These are phyloP conservation scores for Plemyria rubiginata DNA, from an alignment of 2,888 invertebrate genomes.

Conservation along the genomic window DNA sequence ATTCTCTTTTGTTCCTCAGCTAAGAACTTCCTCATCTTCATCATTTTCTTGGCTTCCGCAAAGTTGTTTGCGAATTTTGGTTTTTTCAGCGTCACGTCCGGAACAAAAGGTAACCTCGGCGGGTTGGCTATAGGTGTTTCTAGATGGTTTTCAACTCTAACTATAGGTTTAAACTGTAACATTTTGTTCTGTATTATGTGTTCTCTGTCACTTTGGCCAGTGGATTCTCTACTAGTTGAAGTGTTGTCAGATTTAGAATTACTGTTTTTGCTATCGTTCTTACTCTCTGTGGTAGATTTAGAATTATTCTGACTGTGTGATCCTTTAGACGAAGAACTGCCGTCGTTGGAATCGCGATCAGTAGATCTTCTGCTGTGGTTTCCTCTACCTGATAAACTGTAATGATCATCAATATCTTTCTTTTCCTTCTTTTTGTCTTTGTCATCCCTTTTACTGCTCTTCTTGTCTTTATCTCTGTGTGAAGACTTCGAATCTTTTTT, in stretches of 20 bases:
- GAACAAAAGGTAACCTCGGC: constrained; percentile 71
- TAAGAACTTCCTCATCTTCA: constrained; percentile 87
- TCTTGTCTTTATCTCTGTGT: constrained; percentile 73
- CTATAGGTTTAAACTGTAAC: constrained; percentile 60
- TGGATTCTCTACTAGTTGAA: constrained; percentile 78
- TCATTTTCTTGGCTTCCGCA: constrained; percentile 86
- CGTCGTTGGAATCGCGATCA: constrained; percentile 92
- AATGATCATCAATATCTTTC: constrained; percentile 89
- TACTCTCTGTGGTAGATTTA: constrained; percentile 65
- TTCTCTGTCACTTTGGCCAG: constrained; percentile 82
- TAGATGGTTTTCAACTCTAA: constrained; percentile 72
- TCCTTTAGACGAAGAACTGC: constrained; percentile 82
- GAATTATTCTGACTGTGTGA: constrained; percentile 66
- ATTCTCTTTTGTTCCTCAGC: constrained; percentile 85
- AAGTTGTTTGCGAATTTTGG: constrained; percentile 89
- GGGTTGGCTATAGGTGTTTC: constrained; percentile 68
- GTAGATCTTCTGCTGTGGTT: constrained; percentile 89
- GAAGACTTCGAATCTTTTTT: constrained; percentile 68
- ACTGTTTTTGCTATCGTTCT: constrained; percentile 71
- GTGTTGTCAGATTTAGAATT: constrained; percentile 76
- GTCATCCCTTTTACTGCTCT: constrained; percentile 70
- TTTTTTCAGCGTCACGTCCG: constrained; percentile 85
- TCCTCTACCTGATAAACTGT: constrained; percentile 86
- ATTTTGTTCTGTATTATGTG: constrained; percentile 49
- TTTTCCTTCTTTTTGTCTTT: constrained; percentile 79